Evolutionary conservation across 2,113 vertebrate species (phyloP), one percentile per base, ranked within the genome.

Genomic region (Phylloscopus whistleri): DNA sequence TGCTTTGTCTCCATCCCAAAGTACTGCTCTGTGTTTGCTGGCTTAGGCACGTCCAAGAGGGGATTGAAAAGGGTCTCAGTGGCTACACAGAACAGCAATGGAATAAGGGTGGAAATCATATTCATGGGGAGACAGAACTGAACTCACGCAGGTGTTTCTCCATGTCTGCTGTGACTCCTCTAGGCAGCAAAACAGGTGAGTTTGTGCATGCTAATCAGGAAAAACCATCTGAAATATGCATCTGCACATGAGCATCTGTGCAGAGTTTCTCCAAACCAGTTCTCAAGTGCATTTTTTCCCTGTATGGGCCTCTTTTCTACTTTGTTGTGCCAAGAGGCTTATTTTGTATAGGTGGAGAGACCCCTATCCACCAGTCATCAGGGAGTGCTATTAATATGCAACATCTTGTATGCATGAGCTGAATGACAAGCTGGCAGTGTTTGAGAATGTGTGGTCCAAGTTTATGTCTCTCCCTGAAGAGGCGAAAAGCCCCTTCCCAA

Each of bases 231-330:
- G 95, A 97, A 95, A 97, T 96, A 95, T 94, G 96, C 97, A 97
- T 97, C 96, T 96, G 89, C 94, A 96, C 93, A 91, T 60, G 39
- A 89, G 93, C 97, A 97, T 96, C 97, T 97, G 94, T 89, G 94
- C 92, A 95, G 93, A 95, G 89, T 94, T 92, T 95, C 94, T 96
- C 97, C 85, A 67, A 91, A 90, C 33, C 91, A 44, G 88, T 93
- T 93, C 94, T 97, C 91, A 89, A 95, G 89, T 80, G 84, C 81
- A 73, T 92, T 94, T 93, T 89, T 89, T 93, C 67, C 91, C 93
- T 80, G 35, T 90, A 86, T 21, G 35, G 82, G 88, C 59, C 80
- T 95, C 81, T 95, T 95, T 81, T 78, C 86, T 95, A 92, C 90
- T 92, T 84, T 64, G 62, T 72, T 90, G 95, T 90, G 80, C 92